Conservation (phyloP, 2,797 vertebrate species). For the Spondyliosoma cantharus region DNA sequence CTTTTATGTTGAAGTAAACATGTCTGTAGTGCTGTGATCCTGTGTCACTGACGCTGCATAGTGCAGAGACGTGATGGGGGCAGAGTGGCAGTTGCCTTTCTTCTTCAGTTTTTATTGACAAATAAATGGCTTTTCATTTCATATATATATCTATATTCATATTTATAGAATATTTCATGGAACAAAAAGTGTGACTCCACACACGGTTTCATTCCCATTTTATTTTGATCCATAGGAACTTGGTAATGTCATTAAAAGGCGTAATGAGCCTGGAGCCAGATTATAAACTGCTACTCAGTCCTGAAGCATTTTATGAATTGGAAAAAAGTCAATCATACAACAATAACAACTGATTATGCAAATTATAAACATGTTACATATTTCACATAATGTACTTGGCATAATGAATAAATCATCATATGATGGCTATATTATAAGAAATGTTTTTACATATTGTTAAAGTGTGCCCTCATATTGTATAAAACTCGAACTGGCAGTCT, state of each 20-base stretch:
- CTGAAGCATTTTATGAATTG: conserved; percentile 41
- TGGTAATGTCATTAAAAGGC: conserved; percentile 43
- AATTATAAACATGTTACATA: conserved; percentile 57
- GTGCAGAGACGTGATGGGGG: too few species aligned
- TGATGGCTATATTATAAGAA: conserved; percentile 54
- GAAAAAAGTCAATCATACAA: conserved; percentile 56
- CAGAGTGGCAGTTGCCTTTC: background rate
- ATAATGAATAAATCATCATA: conserved; percentile 58
- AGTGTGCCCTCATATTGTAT: conserved; percentile 40
- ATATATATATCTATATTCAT: background rate
- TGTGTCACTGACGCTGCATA: too few species aligned
- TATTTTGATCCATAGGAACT: conserved; percentile 61
- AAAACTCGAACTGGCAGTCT: conserved; percentile 53
- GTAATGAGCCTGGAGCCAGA: conserved; percentile 40
- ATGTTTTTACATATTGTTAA: conserved; percentile 51
- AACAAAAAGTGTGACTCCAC: conserved; percentile 33
- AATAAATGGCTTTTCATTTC: background rate
- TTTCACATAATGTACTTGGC: conserved; percentile 64
- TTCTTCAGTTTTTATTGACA: background rate
- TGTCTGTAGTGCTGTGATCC: too few species aligned
- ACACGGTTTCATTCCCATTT: conserved; percentile 55
- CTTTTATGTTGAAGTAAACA: too few species aligned
- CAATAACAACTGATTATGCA: conserved; percentile 67
- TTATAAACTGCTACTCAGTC: conserved; percentile 51
- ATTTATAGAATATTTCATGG: background rate